Evolutionary conservation across 2,888 invertebrate species (phyloP), one percentile per base, ranked within the genome.

Genomic region (Eupithecia tripunctaria): DNA sequence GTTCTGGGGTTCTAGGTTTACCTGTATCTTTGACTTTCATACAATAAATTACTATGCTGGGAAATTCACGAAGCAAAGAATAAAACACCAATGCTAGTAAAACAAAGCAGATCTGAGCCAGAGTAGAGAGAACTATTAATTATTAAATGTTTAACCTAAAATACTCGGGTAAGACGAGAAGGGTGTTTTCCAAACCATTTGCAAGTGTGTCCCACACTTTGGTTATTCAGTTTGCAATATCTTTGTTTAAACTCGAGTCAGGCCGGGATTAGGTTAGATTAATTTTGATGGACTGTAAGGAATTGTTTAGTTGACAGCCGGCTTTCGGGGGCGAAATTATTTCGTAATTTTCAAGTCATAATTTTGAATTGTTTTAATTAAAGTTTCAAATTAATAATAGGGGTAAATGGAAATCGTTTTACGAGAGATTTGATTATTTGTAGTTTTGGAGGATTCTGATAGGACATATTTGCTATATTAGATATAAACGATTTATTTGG

Each of bases 271-370:
- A 90, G 89, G 91, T 88, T 91, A 92, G 91, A 94, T 93, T 93
- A 94, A 94, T 93, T 92, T 91, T 93, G 94, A 93, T 93, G 90
- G 92, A 93, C 94, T 91, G 89, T 86, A 88, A 87, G 85, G 88
- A 91, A 93, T 92, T 92, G 92, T 92, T 90, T 86, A 87, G 90
- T 86, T 90, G 92, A 92, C 93, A 93, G 91, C 80, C 83, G 87
- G 89, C 87, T 92, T 91, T 74, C 86, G 84, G 87, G 86, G 84
- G 83, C 78, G 80, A 91, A 91, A 91, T 92, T 87, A 92, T 92
- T 89, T 89, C 83, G 89, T 89, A 90, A 92, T 90, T 90, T 89
- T 86, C 87, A 79, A 86, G 86, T 88, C 88, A 88, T 88, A 89
- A 89, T 89, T 88, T 83, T 80, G 84, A 87, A 86, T 88, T 88